A percentile compares a stretch with the other conserved stretches of the same genome.
Conservation (phyloP, 2,797 vertebrate species). For the Morelia viridis region DNA sequence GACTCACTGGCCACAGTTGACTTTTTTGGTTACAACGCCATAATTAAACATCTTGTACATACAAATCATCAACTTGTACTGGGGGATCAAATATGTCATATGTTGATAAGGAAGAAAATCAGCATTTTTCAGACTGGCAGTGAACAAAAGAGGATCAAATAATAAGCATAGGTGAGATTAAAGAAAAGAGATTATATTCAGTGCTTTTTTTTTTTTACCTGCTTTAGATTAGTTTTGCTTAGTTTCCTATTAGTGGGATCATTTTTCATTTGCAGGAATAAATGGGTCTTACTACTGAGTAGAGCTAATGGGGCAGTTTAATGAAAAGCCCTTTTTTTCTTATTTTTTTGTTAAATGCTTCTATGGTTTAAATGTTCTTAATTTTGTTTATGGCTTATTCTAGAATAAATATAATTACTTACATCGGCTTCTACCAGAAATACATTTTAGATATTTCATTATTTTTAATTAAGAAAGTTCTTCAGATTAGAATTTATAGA, state of each 20-base stretch:
- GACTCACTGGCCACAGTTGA: not conserved
- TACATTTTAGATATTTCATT: not conserved
- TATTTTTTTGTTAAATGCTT: not conserved
- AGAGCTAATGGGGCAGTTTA: not conserved
- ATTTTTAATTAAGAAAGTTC: not conserved
- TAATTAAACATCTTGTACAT: not conserved
- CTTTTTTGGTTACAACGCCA: too few relatives aligned
- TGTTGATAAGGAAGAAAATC: not conserved
- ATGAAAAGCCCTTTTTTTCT: not conserved
- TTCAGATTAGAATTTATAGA: not conserved
- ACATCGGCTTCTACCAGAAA: not conserved
- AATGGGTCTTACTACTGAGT: not conserved
- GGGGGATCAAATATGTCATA: not conserved
- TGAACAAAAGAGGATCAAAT: not conserved
- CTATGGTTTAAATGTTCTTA: not conserved
- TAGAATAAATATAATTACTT: not conserved
- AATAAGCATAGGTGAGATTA: not conserved
- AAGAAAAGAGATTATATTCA: not conserved
- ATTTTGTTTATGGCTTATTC: not conserved
- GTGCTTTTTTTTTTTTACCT: not conserved
- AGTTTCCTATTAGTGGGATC: not conserved
- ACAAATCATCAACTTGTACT: not conserved
- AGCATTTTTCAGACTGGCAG: not conserved
- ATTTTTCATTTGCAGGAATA: not conserved
- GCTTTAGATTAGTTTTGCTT: not conserved